A percentile compares a stretch with the other conserved stretches of the same genome.
Evolutionary conservation across 1,140 invertebrate species (phyloP).

Genomic region (Probaryconus sp.): DNA sequence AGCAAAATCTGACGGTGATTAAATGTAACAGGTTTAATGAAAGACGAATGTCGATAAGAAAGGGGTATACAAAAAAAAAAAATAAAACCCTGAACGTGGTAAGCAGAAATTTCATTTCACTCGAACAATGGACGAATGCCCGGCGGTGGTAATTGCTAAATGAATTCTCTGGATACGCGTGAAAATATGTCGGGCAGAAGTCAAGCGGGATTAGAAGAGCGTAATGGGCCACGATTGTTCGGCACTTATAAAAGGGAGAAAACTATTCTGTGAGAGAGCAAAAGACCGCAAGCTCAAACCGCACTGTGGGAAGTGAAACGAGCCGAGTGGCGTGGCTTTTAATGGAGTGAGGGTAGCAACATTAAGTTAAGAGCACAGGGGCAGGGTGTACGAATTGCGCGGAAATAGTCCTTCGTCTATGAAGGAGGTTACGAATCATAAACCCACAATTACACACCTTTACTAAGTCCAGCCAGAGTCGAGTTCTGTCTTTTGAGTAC

Average conservation of each 20-base stretch:
- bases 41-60: slow-evolving; percentile 18
- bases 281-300: slow-evolving; percentile 70
- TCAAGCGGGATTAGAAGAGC: slow-evolving; percentile 49
- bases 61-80: too few relatives aligned
- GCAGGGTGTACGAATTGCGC: slow-evolving; percentile 71
- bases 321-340: slow-evolving; percentile 75
- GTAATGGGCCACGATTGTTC: slow-evolving; percentile 68
- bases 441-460: slow-evolving; percentile 75
- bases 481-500: slow-evolving; percentile 48
- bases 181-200: slow-evolving; percentile 26
- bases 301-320: slow-evolving; percentile 76
- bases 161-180: slow-evolving; percentile 17
- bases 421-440: slow-evolving; percentile 76
- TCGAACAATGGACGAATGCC: slow-evolving; percentile 1
- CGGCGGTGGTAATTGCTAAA: slow-evolving; percentile 14
- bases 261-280: slow-evolving; percentile 48
- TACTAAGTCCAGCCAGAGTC: slow-evolving; percentile 47
- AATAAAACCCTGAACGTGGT: too few relatives aligned
- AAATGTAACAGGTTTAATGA: slow-evolving; percentile 39
- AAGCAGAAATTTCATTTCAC: slow-evolving; percentile 23
- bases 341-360: slow-evolving; percentile 76
- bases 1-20: slow-evolving; percentile 39
- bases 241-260: slow-evolving; percentile 63
- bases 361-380: slow-evolving; percentile 73
- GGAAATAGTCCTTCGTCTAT: slow-evolving; percentile 65